phyloP scores from a whole-genome alignment of 2,797 vertebrate genomes.

The Sebastes trivittatus region DNA sequence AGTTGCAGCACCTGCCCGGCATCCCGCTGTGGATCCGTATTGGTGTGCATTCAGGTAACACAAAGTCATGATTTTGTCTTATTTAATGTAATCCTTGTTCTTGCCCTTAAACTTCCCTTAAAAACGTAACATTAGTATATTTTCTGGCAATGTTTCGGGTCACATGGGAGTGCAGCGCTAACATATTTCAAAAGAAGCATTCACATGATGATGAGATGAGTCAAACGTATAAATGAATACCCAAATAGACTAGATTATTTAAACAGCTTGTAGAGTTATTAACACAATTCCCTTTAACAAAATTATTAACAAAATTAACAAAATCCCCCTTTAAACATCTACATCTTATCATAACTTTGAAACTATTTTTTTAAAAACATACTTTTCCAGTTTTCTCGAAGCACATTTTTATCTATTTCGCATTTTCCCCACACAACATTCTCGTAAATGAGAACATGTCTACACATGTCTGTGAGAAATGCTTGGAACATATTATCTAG shows the following conservation, averaged over 20 bases:
- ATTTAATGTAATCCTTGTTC: not conserved
- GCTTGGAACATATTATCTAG: not conserved
- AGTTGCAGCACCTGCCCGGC: slow-evolving; percentile 91
- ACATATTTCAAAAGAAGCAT: not conserved
- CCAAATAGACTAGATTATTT: not conserved
- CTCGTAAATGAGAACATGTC: not conserved
- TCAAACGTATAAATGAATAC: not conserved
- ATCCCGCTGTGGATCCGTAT: slow-evolving; percentile 98
- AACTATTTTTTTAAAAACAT: no score
- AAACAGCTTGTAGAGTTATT: not conserved
- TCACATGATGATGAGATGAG: not conserved
- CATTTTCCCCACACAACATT: not conserved
- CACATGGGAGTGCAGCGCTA: not conserved
- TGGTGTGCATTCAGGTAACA: slow-evolving; percentile 94
- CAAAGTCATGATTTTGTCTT: not conserved
- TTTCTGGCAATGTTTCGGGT: not conserved
- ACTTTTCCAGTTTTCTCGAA: not conserved
- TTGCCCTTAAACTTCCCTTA: not conserved
- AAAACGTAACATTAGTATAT: not conserved
- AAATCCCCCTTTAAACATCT: no score
- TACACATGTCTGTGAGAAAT: not conserved
- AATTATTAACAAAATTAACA: no score
- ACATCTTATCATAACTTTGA: no score
- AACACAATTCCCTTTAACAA: no score
- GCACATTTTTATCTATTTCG: not conserved